phyloP scores from a whole-genome alignment of 1,140 invertebrate species.

The Drosophila yakuba region DNA sequence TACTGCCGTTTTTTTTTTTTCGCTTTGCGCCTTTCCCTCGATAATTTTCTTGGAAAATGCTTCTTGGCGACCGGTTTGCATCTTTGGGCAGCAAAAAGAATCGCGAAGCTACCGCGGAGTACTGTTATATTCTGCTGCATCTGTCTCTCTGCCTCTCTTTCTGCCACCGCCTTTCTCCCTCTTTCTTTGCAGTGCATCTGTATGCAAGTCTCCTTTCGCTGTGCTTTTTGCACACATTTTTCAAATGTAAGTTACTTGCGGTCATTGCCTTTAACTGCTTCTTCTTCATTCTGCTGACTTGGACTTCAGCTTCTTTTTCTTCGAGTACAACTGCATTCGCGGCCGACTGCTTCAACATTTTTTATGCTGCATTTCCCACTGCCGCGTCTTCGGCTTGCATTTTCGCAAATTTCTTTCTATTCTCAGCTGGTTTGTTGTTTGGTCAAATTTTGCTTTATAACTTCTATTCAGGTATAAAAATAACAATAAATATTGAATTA shows the following conservation, averaged over 20 bases:
- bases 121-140: slow-evolving; percentile 81
- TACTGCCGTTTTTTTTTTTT: slow-evolving; percentile 26
- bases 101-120: slow-evolving; percentile 73
- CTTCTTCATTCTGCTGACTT: slow-evolving; percentile 14
- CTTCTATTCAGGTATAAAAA: background rate
- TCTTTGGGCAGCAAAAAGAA: slow-evolving; percentile 71
- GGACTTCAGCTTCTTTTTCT: slow-evolving; percentile 27
- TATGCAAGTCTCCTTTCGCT: slow-evolving; percentile 74
- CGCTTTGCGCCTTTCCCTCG: slow-evolving; percentile 75
- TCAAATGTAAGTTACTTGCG: slow-evolving; percentile 85
- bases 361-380: slow-evolving; percentile 19
- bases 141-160: slow-evolving; percentile 21
- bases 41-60: slow-evolving; percentile 82
- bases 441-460: background rate
- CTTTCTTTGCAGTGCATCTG: slow-evolving; percentile 45
- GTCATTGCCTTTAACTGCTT: slow-evolving; percentile 83
- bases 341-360: slow-evolving; percentile 20
- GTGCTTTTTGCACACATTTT: slow-evolving; percentile 84
- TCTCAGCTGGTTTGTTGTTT: background rate
- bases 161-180: slow-evolving; percentile 7
- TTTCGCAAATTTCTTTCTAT: slow-evolving; percentile 36
- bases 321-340: slow-evolving; percentile 42
- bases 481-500: background rate
- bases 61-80: slow-evolving; percentile 81
- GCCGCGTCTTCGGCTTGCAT: slow-evolving; percentile 9